phyloP scores from a whole-genome alignment of 1,140 invertebrate species.

The Psix sp. region DNA sequence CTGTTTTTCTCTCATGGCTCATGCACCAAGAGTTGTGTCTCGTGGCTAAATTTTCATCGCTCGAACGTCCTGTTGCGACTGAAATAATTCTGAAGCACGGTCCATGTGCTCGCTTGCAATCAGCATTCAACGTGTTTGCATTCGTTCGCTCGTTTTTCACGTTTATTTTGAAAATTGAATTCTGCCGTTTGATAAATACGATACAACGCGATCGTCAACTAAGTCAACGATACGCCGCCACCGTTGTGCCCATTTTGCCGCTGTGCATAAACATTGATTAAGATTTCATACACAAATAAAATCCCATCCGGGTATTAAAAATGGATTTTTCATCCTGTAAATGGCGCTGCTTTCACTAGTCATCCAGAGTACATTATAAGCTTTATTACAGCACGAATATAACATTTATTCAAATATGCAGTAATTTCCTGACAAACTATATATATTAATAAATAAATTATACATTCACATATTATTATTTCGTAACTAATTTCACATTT shows the following conservation, averaged over 20 bases:
- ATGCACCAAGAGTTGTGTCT: constrained; percentile 49
- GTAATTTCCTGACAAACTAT: too few relatives aligned
- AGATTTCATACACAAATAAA: constrained; percentile 9
- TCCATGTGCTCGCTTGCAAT: constrained; percentile 2
- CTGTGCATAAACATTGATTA: constrained; percentile 13
- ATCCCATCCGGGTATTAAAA: constrained; percentile 9
- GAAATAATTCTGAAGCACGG: constrained; percentile 32
- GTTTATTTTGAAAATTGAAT: constrained; percentile 40
- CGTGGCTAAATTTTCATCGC: constrained; percentile 43
- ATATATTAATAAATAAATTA: too few relatives aligned
- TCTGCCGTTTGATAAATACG: constrained; percentile 35
- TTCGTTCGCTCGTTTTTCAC: constrained; percentile 20
- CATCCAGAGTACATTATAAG: not conserved
- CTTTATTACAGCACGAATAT: too few relatives aligned
- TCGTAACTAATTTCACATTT: too few relatives aligned
- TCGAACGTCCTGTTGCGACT: constrained; percentile 27
- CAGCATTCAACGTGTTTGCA: constrained; percentile 8
- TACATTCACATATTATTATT: too few relatives aligned
- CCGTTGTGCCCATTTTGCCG: constrained; percentile 2
- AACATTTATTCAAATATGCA: too few relatives aligned
- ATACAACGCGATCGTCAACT: constrained; percentile 4
- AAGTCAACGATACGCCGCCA: constrained; percentile 8
- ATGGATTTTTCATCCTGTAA: constrained; percentile 28
- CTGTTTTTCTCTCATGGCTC: constrained; percentile 57
- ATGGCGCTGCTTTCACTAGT: constrained; percentile 15